Conservation (phyloP, 2,113 vertebrate species). For the Axis porcinus region DNA sequence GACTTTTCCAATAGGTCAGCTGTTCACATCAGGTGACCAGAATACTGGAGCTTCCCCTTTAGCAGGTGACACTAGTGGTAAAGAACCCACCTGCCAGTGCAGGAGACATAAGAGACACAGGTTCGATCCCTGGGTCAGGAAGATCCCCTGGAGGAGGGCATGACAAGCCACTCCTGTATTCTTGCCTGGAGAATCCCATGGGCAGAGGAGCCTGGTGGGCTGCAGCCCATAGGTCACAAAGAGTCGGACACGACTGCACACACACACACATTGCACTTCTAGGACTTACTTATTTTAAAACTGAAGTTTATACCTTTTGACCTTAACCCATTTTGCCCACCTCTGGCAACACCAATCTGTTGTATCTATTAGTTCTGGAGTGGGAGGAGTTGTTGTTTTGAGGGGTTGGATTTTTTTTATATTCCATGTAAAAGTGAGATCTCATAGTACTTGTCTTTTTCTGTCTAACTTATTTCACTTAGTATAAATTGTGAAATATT, state of each 20-base stretch:
- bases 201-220: background rate
- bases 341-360: background rate
- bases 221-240: background rate
- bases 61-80: background rate
- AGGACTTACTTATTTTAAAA: background rate
- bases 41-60: background rate
- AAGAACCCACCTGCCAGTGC: background rate
- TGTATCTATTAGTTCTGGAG: background rate
- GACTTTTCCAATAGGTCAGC: background rate
- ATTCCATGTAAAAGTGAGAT: background rate
- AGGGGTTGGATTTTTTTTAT: background rate
- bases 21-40: background rate
- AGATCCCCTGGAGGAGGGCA: background rate
- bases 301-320: background rate
- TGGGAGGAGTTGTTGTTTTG: background rate
- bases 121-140: background rate
- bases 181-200: background rate
- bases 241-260: fast-evolving
- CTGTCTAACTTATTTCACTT: background rate
- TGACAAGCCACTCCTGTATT: background rate
- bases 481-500: background rate
- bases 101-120: background rate
- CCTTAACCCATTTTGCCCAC: background rate
- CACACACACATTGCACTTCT: background rate
- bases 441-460: background rate